Evolutionary conservation across 2,888 invertebrate species (phyloP).

Genomic region (Biston betularia): DNA sequence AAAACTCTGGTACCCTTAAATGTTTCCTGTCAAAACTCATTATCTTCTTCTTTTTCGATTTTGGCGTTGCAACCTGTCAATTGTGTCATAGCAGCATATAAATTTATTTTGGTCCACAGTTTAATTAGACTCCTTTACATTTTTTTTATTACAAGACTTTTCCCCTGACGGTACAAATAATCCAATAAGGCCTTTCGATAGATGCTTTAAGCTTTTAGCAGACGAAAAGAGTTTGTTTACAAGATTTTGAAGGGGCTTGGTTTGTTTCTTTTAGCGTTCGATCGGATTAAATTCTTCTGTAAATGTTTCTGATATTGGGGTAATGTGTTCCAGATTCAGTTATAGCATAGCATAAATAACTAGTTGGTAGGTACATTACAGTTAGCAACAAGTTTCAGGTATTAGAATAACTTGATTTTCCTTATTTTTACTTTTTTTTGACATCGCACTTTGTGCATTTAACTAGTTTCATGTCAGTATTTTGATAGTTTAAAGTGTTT

Average conservation of each 20-base stretch:
- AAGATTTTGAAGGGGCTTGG: conserved; percentile 28
- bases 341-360: conserved; percentile 11
- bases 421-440: too few relatives aligned
- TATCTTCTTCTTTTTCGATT: too few relatives aligned
- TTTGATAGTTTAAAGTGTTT: too few relatives aligned
- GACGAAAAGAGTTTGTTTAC: conserved; percentile 39
- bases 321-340: conserved; percentile 39
- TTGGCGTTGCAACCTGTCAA: too few relatives aligned
- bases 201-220: conserved; percentile 8
- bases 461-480: too few relatives aligned
- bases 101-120: too few relatives aligned
- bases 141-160: not conserved
- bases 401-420: too few relatives aligned
- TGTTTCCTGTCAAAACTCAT: too few relatives aligned
- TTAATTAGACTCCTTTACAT: too few relatives aligned
- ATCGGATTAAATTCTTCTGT: conserved; percentile 36
- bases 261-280: conserved; percentile 42
- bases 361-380: not conserved
- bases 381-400: conserved; percentile 1
- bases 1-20: too few relatives aligned
- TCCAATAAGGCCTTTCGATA: conserved; percentile 34
- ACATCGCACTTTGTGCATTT: too few relatives aligned
- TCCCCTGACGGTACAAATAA: conserved; percentile 6
- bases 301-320: conserved; percentile 32
- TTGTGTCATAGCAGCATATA: too few relatives aligned